phyloP scores from a whole-genome alignment of 2,888 invertebrate species.

The Lypha dubia region DNA sequence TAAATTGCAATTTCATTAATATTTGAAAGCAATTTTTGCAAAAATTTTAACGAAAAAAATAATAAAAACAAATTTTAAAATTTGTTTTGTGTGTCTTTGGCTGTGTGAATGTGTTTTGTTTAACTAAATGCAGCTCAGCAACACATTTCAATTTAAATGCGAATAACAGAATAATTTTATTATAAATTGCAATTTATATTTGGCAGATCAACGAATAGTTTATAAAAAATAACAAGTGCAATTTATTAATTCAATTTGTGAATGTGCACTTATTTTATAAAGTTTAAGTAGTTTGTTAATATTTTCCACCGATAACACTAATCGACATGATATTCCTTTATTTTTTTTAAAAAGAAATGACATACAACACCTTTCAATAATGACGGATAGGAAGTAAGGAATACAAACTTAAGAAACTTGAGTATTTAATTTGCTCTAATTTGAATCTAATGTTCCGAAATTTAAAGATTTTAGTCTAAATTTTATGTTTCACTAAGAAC shows the following conservation, averaged over 20 bases:
- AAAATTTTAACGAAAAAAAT: constrained; percentile 40
- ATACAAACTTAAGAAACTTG: too few species aligned
- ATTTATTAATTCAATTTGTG: constrained; percentile 62
- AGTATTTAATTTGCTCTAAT: too few species aligned
- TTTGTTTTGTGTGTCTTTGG: too few species aligned
- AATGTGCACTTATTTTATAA: constrained; percentile 57
- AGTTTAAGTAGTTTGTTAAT: constrained; percentile 36
- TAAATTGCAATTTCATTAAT: constrained; percentile 72
- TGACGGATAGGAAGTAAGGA: too few species aligned
- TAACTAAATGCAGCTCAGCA: constrained; percentile 23
- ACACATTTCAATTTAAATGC: constrained; percentile 21
- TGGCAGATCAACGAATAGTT: constrained; percentile 71
- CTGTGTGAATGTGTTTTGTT: constrained; percentile 17
- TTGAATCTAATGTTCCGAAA: too few species aligned
- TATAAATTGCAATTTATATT: constrained; percentile 65
- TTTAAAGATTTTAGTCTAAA: too few species aligned
- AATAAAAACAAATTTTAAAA: constrained; percentile 24
- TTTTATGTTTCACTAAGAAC: too few species aligned
- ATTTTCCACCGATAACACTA: constrained; percentile 31
- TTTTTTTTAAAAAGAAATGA: neutral
- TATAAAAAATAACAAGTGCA: constrained; percentile 59
- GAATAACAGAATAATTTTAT: constrained; percentile 33
- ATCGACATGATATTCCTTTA: neutral
- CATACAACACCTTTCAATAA: neutral
- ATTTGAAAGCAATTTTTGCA: constrained; percentile 70